Evolutionary conservation across 2,888 invertebrate genomes (phyloP), one percentile per base, ranked within the genome.

Genomic region (Galeruca laticollis): DNA sequence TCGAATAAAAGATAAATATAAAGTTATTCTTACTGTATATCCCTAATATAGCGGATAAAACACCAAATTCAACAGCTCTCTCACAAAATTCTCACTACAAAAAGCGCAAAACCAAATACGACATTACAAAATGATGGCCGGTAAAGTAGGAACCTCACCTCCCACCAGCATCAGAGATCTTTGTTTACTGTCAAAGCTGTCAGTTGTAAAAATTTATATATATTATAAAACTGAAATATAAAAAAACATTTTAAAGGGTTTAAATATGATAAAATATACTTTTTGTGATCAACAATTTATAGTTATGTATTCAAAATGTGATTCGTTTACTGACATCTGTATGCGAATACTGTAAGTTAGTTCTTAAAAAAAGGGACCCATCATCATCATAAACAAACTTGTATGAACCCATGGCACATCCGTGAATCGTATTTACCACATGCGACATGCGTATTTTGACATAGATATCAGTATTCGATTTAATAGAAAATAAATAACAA

Each of bases 61-160:
- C 87, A 87, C 87, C 87, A 88, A 88, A 88, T 88, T 84, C 84
- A 81, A 81, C 80, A 81, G 79, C 81, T 82, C 82, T 81, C 82
- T 80, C 81, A 82, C 83, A 82, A 71, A 81, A 77, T 79, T 80
- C 80, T 81, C 81, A 82, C 81, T 80, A 83, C 82, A 84, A 84
- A 84, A 84, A 84, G 84, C 84, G 84, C 84, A 85, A 84, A 84
- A 83, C 81, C 79, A 77, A 81, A 80, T 78, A 80, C 75, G 77
- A 78, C 76, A 77, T 73, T 69, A 73, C 71, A 71, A 68, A 70
- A 67, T 63, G 63, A 63, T 52, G 40, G 67, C 73, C 72, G 75
- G 60, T 73, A 75, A 71, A 62, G 60, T 33, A 69, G 72, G 65
- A 10, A 37, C 40, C 15, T 20, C 47, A 33, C 31, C 11, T 40